A percentile compares a stretch with the other conserved stretches of the same genome.
Conservation (phyloP, 2,113 vertebrate genomes). For the Crotalus horridus region DNA sequence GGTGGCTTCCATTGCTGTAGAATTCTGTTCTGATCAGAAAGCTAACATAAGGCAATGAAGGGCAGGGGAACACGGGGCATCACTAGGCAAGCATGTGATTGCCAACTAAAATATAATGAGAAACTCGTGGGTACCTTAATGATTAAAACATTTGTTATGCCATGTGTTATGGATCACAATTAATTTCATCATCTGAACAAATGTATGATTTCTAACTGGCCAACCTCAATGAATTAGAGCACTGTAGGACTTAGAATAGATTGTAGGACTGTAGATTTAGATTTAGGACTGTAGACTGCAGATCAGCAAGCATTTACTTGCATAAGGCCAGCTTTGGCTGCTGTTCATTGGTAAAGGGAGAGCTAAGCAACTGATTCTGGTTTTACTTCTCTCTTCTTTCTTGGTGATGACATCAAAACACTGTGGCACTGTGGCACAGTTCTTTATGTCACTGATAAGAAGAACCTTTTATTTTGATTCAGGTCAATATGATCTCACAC, state of each 20-base stretch:
- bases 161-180: not conserved
- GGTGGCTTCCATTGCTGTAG: not conserved
- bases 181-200: not conserved
- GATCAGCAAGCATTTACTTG: not conserved
- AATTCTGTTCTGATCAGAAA: not conserved
- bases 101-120: not conserved
- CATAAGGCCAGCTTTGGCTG: not conserved
- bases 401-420: too few species aligned
- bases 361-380: not conserved
- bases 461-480: too few species aligned
- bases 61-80: not conserved
- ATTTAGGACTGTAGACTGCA: not conserved
- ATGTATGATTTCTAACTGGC: not conserved
- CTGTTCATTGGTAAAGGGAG: not conserved
- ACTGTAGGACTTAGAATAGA: too few species aligned
- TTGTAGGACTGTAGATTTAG: not conserved
- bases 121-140: not conserved
- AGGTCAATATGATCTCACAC: too few species aligned
- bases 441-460: too few species aligned
- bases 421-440: too few species aligned
- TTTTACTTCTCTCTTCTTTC: too few species aligned
- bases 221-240: not conserved
- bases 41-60: too few species aligned
- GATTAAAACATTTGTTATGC: not conserved
- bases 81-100: not conserved